These are phyloP conservation scores for Halcyon smyrnensis DNA, from an alignment of 2,797 vertebrate species.

Conservation along the genomic window DNA sequence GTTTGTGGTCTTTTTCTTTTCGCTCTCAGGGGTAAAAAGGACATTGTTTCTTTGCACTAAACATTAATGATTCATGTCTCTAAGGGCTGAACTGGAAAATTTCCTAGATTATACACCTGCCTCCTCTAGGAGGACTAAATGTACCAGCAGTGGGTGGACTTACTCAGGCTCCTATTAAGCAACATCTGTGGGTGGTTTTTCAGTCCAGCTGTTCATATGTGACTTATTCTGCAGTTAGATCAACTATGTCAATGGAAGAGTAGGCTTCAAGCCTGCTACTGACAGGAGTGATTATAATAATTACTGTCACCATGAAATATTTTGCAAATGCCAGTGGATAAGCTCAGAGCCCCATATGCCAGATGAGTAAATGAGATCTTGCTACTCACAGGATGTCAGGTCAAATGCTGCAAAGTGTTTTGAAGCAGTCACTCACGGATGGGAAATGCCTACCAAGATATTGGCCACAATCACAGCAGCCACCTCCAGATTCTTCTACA, in stretches of 20 bases:
- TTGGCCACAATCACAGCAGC: background rate
- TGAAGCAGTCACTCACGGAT: background rate
- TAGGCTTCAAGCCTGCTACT: constrained; percentile 13
- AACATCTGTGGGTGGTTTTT: constrained; percentile 66
- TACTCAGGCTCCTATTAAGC: constrained; percentile 54
- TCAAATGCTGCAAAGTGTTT: background rate
- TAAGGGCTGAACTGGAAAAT: constrained; percentile 38
- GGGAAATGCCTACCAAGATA: background rate
- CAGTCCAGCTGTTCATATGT: constrained; percentile 62
- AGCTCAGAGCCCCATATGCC: background rate
- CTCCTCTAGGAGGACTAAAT: constrained; percentile 52
- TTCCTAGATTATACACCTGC: constrained; percentile 59
- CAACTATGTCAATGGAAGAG: constrained; percentile 24
- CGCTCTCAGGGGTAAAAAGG: background rate
- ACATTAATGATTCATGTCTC: constrained; percentile 59
- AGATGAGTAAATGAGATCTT: constrained; percentile 5
- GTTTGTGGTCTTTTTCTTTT: background rate
- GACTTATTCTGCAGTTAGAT: constrained; percentile 33
- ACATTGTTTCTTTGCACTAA: background rate
- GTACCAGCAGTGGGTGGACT: constrained; percentile 64
- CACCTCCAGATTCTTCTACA: background rate
- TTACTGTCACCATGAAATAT: constrained; percentile 28
- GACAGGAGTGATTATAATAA: constrained; percentile 38
- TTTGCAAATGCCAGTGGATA: constrained; percentile 9
- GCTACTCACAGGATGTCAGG: background rate